Evolutionary conservation across 2,113 vertebrate genomes (phyloP).

Genomic region (Pungitius pungitius): DNA sequence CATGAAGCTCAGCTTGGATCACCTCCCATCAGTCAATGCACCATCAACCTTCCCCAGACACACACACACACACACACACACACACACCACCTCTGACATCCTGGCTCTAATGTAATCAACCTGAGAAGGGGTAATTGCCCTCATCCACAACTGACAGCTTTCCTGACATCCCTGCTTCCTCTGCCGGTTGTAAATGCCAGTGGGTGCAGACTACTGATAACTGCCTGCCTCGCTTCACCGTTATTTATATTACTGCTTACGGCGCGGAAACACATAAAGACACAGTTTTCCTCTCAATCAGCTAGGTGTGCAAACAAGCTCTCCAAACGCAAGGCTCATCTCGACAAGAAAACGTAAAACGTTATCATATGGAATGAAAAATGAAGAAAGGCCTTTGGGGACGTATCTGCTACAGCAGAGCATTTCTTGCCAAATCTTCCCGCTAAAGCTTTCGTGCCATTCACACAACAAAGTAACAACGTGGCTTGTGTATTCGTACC

Average conservation of each 20-base stretch:
- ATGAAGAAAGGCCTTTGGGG: background rate
- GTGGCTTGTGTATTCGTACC: slow-evolving; percentile 74
- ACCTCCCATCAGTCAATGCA: slow-evolving; percentile 70
- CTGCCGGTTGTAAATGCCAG: slow-evolving; percentile 82
- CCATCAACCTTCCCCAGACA: slow-evolving; percentile 52
- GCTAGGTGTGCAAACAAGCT: slow-evolving; percentile 44
- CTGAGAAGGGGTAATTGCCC: slow-evolving; percentile 84
- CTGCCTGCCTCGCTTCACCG: slow-evolving; percentile 73
- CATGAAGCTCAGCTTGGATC: slow-evolving; percentile 57
- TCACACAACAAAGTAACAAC: background rate
- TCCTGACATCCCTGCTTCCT: slow-evolving; percentile 86
- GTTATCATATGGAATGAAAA: slow-evolving; percentile 37
- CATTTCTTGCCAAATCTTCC: no score
- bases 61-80: no score
- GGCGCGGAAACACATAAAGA: slow-evolving; percentile 65
- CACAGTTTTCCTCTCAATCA: slow-evolving; percentile 57
- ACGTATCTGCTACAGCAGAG: no score
- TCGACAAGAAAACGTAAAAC: slow-evolving; percentile 12
- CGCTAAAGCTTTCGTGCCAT: no score
- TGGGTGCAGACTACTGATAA: slow-evolving; percentile 76
- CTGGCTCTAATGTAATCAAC: slow-evolving; percentile 83
- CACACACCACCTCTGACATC: slow-evolving; percentile 80
- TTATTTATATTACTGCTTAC: slow-evolving; percentile 84
- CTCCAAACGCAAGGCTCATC: background rate
- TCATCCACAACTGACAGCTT: slow-evolving; percentile 82